Base-by-base conservation (phyloP, 2,888 invertebrate genomes). In the Erannis defoliaria region DNA sequence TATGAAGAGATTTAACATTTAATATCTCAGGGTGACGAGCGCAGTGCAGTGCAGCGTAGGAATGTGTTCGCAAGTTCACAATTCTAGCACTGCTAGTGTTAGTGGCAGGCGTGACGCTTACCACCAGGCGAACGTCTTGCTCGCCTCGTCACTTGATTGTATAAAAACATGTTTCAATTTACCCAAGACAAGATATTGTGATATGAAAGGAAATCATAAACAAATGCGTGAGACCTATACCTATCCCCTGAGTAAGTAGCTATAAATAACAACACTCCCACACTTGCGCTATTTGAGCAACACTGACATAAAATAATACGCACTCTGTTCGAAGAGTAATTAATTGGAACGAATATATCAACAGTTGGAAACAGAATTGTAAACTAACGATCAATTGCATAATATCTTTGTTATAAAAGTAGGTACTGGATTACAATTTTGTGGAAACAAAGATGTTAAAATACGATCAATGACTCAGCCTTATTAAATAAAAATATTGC, bases 291-390 rank as follows among this genome's bases (percentile, higher is more conserved):
- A 45, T 50, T 49, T 37, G 37, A 21, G 6, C 21, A 55, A 38
- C 49, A 43, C 60, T 60, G 60, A 55, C 61, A 55, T 45, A 43
- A 31, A 61, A 61, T 33, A 61, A 61, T 55, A 61, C 50, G 45
- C 55, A 55, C 55, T 45, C 29, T 12, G 38, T 10, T 29, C 23
- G 50, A 51, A 51, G n/a, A 18, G 18, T 40, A 55, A 61, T 55
- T 50, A 55, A 55, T 55, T 45, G 23, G 45, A 38, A 45, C 29
- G 37, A 61, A 29, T 61, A 43, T 8, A 55, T 51, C 55, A 61
- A 33, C 50, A 55, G 55, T 43, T 26, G 38, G 26, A 31, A 55
- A 45, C 45, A 55, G 49, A 23, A 42, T 35, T 31, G 31, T 45
- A 50, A 55, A 55, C 21, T 43, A 42, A 48, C 19, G 26, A 45